Conservation (phyloP, 2,888 invertebrate genomes). For the Lasioglossum vierecki region DNA sequence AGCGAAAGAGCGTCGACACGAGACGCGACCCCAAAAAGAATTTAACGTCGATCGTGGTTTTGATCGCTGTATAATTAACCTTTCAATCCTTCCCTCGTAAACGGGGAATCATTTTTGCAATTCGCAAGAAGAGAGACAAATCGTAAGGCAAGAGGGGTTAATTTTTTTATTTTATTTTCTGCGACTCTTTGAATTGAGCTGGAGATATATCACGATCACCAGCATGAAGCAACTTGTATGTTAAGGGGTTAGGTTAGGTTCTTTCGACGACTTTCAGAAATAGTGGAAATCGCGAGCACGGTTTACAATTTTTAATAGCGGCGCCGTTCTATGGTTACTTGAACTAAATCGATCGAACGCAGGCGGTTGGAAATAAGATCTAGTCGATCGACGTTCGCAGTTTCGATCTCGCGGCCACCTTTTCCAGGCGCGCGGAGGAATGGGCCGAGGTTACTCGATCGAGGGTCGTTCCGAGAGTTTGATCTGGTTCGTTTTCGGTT, state of each 20-base stretch:
- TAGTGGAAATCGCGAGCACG: not conserved
- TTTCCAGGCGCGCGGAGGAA: too few species aligned
- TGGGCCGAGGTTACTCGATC: not conserved
- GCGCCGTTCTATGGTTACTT: not conserved
- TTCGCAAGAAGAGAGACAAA: too few species aligned
- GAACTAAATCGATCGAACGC: not conserved
- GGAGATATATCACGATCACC: not conserved
- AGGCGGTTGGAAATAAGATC: not conserved
- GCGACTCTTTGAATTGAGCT: not conserved
- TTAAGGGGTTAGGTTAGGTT: not conserved
- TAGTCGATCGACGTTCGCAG: not conserved
- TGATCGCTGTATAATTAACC: not conserved
- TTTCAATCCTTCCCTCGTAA: not conserved
- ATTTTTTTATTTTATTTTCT: not conserved
- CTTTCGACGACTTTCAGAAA: not conserved
- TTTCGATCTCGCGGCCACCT: not conserved
- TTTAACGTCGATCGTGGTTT: not conserved
- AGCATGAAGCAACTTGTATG: not conserved
- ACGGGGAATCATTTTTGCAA: not conserved
- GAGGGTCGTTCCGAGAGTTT: not conserved
- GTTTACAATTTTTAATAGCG: not conserved
- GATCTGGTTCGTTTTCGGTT: conserved; percentile 15
- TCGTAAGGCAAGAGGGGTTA: not conserved
- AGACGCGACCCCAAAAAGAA: not conserved
- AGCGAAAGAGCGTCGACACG: not conserved